A percentile compares a stretch with the other conserved stretches of the same genome.
Conservation (phyloP, 2,113 vertebrate genomes). For the Marmota flaviventris region DNA sequence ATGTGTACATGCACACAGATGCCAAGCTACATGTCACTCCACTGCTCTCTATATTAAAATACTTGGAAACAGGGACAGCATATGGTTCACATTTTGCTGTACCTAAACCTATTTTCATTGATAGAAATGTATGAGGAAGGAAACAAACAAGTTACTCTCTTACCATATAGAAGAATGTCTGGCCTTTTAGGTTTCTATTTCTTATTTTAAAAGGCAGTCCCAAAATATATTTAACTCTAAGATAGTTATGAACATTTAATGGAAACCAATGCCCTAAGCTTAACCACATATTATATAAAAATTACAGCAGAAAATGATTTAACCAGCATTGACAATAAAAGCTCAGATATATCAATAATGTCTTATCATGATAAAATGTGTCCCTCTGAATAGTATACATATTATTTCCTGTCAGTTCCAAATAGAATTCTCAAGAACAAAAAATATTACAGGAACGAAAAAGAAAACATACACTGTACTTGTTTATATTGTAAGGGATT, state of each 20-base stretch:
- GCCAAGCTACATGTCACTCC: background rate
- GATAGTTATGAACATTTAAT: background rate
- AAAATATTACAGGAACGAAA: background rate
- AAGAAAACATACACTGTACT: background rate
- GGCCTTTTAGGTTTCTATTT: background rate
- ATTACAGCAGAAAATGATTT: background rate
- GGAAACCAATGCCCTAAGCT: background rate
- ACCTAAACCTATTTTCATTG: background rate
- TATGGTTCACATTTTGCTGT: background rate
- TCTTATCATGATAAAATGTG: background rate
- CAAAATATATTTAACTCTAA: background rate
- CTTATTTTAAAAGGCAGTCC: background rate
- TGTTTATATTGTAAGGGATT: slow-evolving; percentile 39
- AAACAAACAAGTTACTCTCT: background rate
- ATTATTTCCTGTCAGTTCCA: background rate
- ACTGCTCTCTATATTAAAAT: background rate
- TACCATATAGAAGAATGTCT: background rate
- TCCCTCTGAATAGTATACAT: background rate
- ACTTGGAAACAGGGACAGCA: background rate
- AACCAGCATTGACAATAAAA: background rate
- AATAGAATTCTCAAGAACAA: background rate
- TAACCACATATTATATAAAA: background rate
- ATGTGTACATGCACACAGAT: background rate
- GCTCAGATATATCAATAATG: slow-evolving; percentile 30
- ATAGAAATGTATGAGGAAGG: background rate